Conservation (phyloP, 2,113 vertebrate genomes). For the Nerophis lumbriciformis region DNA sequence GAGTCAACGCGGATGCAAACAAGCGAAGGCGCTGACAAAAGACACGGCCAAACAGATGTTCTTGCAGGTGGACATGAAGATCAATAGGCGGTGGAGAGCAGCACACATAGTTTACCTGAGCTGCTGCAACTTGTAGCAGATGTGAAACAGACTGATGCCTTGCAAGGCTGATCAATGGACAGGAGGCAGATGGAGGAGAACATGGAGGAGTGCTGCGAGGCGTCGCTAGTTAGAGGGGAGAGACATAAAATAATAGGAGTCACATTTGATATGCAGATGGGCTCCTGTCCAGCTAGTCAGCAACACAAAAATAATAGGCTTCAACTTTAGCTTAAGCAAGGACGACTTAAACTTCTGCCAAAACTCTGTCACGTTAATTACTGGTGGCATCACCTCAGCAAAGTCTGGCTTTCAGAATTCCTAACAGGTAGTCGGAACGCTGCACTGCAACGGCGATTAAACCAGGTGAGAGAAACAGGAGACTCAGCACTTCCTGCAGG, state of each 20-base stretch:
- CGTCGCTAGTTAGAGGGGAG: conserved; percentile 40
- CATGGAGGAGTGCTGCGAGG: conserved; percentile 62
- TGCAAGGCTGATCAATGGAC: conserved; percentile 77
- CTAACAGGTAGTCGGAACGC: conserved; percentile 65
- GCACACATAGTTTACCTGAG: conserved; percentile 73
- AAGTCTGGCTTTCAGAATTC: conserved; percentile 62
- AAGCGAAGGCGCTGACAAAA: conserved; percentile 64
- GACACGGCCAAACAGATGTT: conserved; percentile 73
- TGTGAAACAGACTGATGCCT: conserved; percentile 77
- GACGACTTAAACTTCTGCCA: conserved; percentile 48
- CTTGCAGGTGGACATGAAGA: conserved; percentile 74
- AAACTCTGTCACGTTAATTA: conserved; percentile 68
- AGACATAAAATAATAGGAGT: conserved; percentile 65
- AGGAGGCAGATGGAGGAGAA: conserved; percentile 76
- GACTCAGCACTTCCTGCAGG: conserved; percentile 79
- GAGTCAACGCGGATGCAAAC: conserved; percentile 51
- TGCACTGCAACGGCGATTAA: conserved; percentile 70
- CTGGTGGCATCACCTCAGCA: conserved; percentile 60
- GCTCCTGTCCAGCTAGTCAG: conserved; percentile 59
- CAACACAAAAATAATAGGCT: conserved; percentile 53
- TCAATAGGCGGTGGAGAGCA: conserved; percentile 69
- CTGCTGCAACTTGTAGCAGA: conserved; percentile 73
- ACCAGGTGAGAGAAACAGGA: conserved; percentile 69
- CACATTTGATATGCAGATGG: conserved; percentile 73
- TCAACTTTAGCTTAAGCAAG: conserved; percentile 27